Base-by-base conservation (phyloP, 2,113 vertebrate genomes). In the Sceloporus undulatus region DNA sequence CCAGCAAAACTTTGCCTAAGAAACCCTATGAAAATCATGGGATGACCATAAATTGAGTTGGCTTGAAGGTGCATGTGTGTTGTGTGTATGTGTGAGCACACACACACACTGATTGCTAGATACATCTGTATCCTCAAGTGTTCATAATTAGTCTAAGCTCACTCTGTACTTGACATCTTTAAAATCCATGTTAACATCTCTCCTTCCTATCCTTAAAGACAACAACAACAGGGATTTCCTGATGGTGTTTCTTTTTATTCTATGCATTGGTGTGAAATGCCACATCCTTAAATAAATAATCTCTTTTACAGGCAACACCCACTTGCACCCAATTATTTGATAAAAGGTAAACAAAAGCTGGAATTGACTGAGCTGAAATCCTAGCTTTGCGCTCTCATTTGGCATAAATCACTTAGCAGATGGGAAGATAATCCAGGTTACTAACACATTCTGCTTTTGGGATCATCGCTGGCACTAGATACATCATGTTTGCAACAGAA, bases 401-500 rank as follows among this genome's bases (percentile, higher is more conserved):
- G 88, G 85, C 79, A 29, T 83, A 82, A 90, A 82, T 78, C 14
- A 62, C 65, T 78, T 78, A 90, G 85, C 88, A 89, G 79, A 86
- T 77, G 84, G 79, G 79, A 59, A 68, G 85, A 86, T 86, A 82
- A 86, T 82, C 87, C 79, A 78, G 79, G 62, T 78, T 89, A 82
- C 85, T 78, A 82, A 82, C 73, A 82, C 79, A 86, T 86, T 83
- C 84, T 86, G 79, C 65, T 86, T 86, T 62, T 18, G 38, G 79
- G 85, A 90, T 86, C 73, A 86, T 83, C 73, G 34, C 73, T 89
- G 79, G 73, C 75, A 38, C 23, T 86, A 10, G 73, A 86, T 77
- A 76, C 65, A 82, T 78, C 82, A 54, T 82, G 42, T 76, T 65
- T 83, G 80, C 62, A 83, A 88, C 73, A 77, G 59, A 88, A 88